Base-by-base conservation (phyloP, 2,888 invertebrate species). In the Carcina quercana region DNA sequence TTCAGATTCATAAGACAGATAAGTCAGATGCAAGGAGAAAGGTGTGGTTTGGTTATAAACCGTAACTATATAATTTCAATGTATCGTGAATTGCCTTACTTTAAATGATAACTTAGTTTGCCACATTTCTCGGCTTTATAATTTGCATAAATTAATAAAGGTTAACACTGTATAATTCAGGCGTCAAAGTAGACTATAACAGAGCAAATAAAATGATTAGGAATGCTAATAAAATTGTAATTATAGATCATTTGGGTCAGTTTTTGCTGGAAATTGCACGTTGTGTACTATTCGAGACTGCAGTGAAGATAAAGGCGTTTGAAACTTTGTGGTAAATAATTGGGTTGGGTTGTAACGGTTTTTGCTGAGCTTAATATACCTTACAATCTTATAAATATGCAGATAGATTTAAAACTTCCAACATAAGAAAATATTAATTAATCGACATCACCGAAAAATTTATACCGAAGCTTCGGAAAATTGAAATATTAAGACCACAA, bases 121-220 rank as follows among this genome's bases (percentile, higher is more conserved):
- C 45, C 44, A 38, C 41, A 37, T 40, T 52, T 50, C 46, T 51
- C 35, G 45, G 46, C 40, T 54, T n/a, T 49, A 61, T 64, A 64
- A 73, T 75, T 66, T 69, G 50, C 74, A 74, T 75, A 66, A 64
- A 70, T 75, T 70, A 70, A 51, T 51, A 56, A 60, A 63, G 55
- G 57, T 65, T 62, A 65, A 59, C 55, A 56, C 50, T 39, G 53
- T 66, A 59, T 72, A 65, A 72, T 70, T 67, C 47, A 51, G 56
- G 45, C 47, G 49, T 50, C 46, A 43, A 53, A 62, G n/a, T 60
- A 56, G 40, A 47, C 56, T 59, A 50, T 53, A 59, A 53, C 53
- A 60, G 45, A 55, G 55, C 50, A 61, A 65, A 69, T 45, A 58
- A 57, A 65, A 65, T 67, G 38, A 62, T 67, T 59, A 69, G 46